These are phyloP conservation scores for Oligia strigilis DNA, from an alignment of 2,888 invertebrate genomes.

Conservation along the genomic window DNA sequence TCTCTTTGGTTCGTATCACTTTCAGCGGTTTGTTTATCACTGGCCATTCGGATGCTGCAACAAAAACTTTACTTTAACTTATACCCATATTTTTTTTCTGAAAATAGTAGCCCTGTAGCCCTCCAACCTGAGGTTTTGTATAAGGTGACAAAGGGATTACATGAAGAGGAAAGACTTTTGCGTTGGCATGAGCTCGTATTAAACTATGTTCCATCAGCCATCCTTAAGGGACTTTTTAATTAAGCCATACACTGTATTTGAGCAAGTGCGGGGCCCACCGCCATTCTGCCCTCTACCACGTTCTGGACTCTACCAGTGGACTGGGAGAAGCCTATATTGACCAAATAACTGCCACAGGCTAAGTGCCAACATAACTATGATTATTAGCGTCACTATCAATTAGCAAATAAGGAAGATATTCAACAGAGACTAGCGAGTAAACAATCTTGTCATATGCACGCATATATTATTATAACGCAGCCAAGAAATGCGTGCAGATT, in stretches of 20 bases:
- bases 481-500: not conserved
- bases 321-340: not conserved
- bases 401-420: not conserved
- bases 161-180: not conserved
- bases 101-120: not conserved
- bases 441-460: not conserved
- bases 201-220: not conserved
- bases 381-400: not conserved
- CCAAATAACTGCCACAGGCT: no score
- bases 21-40: conserved; percentile 96
- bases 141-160: not conserved
- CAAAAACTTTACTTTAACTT: conserved; percentile 16
- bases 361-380: not conserved
- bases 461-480: not conserved
- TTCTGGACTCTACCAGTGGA: not conserved
- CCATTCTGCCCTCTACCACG: not conserved
- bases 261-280: not conserved
- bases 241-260: not conserved
- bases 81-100: not conserved
- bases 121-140: not conserved
- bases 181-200: not conserved
- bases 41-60: conserved; percentile 96
- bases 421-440: not conserved
- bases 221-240: not conserved
- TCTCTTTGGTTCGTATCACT: conserved; percentile 97